Percentiles rank a stretch among this genome's conserved stretches.
Evolutionary conservation across 2,888 invertebrate genomes (phyloP).

Genomic region (Drosophila mayaguana): DNA sequence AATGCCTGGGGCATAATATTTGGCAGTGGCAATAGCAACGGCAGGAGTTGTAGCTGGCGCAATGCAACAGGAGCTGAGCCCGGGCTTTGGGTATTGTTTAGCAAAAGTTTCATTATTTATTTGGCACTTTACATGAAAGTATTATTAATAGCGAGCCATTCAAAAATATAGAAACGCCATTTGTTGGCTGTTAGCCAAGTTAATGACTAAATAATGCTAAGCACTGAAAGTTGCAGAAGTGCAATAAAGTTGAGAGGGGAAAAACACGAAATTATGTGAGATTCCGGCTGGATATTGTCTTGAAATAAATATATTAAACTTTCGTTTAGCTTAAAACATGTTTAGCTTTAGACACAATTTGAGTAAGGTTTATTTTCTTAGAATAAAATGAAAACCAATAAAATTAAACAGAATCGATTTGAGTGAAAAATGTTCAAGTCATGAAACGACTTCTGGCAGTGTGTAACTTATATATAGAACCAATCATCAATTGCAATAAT

Average conservation of each 20-base stretch:
- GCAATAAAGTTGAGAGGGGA: background rate
- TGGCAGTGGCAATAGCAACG: conserved; percentile 34
- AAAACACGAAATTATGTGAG: too few relatives aligned
- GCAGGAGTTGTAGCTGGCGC: background rate
- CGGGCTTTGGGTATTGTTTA: conserved; percentile 36
- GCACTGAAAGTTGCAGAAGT: conserved; percentile 2
- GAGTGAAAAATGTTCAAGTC: too few relatives aligned
- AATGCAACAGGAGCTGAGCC: conserved; percentile 38
- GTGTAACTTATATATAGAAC: background rate
- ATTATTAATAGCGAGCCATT: conserved; percentile 51
- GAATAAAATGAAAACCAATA: too few relatives aligned
- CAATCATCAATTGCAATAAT: too few relatives aligned
- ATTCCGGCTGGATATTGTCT: too few relatives aligned
- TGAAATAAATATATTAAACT: too few relatives aligned
- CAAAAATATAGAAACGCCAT: conserved; percentile 30
- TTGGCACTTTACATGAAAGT: conserved; percentile 56
- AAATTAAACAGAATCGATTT: too few relatives aligned
- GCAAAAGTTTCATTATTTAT: conserved; percentile 55
- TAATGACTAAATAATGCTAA: conserved; percentile 41
- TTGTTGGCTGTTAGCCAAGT: conserved; percentile 31
- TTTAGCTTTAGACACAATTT: too few relatives aligned
- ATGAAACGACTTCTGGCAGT: background rate
- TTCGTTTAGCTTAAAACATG: too few relatives aligned
- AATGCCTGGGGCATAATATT: conserved; percentile 66
- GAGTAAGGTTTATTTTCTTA: too few relatives aligned